Evolutionary conservation across 2,888 invertebrate species (phyloP).

Genomic region (Schrankia costaestrigalis): DNA sequence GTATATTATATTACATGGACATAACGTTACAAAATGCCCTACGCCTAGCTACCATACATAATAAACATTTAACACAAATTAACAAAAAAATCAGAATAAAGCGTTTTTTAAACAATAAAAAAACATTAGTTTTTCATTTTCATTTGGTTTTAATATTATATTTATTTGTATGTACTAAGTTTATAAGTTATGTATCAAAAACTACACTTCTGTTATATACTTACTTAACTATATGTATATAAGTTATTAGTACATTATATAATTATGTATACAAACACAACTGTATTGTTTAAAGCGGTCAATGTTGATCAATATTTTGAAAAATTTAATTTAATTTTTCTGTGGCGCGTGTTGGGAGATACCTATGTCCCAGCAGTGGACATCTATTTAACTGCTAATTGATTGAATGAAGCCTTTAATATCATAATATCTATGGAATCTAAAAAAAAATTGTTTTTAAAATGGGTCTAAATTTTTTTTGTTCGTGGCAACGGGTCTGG

Average conservation of each 20-base stretch:
- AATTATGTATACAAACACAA: constrained; percentile 21
- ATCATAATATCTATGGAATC: too few species aligned
- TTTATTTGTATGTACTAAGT: constrained; percentile 1
- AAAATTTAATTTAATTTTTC: too few species aligned
- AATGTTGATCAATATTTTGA: too few species aligned
- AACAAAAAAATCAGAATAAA: constrained; percentile 30
- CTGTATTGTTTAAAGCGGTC: constrained; percentile 12
- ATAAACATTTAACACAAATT: constrained; percentile 27
- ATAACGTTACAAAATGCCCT: constrained; percentile 18
- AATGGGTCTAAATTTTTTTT: too few species aligned
- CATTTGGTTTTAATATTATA: constrained; percentile 22
- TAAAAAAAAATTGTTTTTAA: too few species aligned
- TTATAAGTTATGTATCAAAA: constrained; percentile 34
- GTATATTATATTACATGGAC: constrained; percentile 27
- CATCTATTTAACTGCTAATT: too few species aligned
- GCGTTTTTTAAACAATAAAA: constrained; percentile 24
- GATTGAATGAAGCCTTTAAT: too few species aligned
- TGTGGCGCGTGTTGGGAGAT: too few species aligned
- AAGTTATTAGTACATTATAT: constrained; percentile 23
- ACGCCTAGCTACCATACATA: constrained; percentile 26
- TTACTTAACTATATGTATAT: constrained; percentile 11
- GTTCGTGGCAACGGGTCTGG: too few species aligned
- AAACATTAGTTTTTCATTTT: constrained; percentile 27
- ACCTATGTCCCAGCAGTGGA: too few species aligned
- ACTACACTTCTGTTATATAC: constrained; percentile 19